Conservation (phyloP, 1,140 invertebrate species). For the Ceratosolen fusciceps region DNA sequence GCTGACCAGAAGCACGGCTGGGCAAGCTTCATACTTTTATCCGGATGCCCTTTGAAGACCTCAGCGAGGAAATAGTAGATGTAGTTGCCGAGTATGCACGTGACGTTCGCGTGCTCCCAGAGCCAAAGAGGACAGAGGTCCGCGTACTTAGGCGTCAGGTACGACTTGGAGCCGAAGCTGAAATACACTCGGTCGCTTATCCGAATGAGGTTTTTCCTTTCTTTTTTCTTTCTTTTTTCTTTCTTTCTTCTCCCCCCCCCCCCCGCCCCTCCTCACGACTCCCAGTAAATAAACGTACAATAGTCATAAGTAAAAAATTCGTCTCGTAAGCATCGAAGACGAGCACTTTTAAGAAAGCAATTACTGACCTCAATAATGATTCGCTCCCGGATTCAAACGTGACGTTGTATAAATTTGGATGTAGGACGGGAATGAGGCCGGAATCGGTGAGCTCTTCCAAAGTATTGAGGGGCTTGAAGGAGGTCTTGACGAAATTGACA, state of each 20-base stretch:
- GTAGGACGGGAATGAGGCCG: constrained; percentile 22
- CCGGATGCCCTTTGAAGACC: neutral
- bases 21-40: neutral
- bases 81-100: neutral
- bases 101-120: neutral
- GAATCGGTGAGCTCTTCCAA: neutral
- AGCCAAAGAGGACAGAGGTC: constrained; percentile 13
- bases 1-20: constrained; percentile 18
- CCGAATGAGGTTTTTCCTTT: too few species aligned
- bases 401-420: constrained; percentile 36
- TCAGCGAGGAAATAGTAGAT: neutral
- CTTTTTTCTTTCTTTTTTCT: too few species aligned
- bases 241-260: too few species aligned
- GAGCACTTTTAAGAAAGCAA: too few species aligned
- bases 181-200: neutral
- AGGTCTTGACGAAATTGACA: neutral
- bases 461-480: neutral
- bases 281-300: too few species aligned
- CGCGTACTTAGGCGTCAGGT: neutral
- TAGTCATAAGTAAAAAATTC: too few species aligned
- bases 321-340: too few species aligned
- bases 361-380: neutral
- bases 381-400: neutral
- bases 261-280: too few species aligned
- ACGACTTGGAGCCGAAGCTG: constrained; percentile 5